These are phyloP conservation scores for Arnoldichthys spilopterus DNA, from an alignment of 2,797 vertebrate species.

Conservation along the genomic window DNA sequence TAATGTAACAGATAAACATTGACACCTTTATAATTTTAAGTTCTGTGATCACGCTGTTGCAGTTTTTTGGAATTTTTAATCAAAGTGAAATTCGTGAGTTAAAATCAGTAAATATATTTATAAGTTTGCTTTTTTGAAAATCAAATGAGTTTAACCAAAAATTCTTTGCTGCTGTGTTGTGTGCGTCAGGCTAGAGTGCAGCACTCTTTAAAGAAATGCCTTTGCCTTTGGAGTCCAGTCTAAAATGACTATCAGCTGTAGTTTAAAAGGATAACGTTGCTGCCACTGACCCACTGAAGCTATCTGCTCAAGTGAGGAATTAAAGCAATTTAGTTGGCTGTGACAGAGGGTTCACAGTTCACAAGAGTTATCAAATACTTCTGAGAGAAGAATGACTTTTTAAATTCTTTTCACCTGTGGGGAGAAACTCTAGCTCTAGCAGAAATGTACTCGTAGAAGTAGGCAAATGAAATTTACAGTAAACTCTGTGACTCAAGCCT, in stretches of 20 bases:
- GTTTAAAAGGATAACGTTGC: constrained; percentile 38
- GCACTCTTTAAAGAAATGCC: neutral
- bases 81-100: too few relatives aligned
- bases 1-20: too few relatives aligned
- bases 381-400: constrained; percentile 25
- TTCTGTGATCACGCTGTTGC: too few relatives aligned
- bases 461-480: constrained; percentile 35
- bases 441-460: constrained; percentile 4
- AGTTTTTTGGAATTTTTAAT: too few relatives aligned
- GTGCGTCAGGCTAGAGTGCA: neutral
- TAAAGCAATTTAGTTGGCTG: constrained; percentile 47
- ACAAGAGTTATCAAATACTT: constrained; percentile 44
- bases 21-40: too few relatives aligned
- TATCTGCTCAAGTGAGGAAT: constrained; percentile 49
- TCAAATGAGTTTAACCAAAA: neutral
- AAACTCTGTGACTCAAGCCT: neutral
- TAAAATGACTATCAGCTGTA: constrained; percentile 36
- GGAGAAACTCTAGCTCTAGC: neutral
- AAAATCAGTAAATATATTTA: neutral
- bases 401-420: constrained; percentile 6
- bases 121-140: neutral
- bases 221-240: neutral
- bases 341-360: constrained; percentile 41
- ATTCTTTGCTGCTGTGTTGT: neutral
- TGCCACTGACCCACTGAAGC: constrained; percentile 34